Evolutionary conservation across 2,888 invertebrate species (phyloP).

Genomic region (Synanthedon tipuliformis): DNA sequence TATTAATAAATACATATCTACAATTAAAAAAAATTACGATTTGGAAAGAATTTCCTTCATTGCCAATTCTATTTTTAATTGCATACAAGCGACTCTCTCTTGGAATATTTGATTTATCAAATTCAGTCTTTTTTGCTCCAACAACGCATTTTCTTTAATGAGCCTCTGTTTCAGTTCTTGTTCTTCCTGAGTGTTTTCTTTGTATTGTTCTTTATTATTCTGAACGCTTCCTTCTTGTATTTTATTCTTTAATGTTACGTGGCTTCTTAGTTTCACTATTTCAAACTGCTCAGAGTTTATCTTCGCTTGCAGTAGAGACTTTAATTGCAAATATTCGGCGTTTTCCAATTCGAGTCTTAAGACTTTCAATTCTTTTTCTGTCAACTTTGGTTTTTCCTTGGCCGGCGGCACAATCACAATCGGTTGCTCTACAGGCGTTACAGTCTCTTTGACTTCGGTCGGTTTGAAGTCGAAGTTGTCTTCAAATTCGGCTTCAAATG

Average conservation of each 20-base stretch:
- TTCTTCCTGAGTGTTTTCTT: slow-evolving; percentile 44
- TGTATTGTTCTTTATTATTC: slow-evolving; percentile 41
- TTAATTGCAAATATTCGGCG: slow-evolving; percentile 74
- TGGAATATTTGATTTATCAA: slow-evolving; percentile 78
- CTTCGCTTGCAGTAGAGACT: slow-evolving; percentile 75
- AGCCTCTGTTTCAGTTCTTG: slow-evolving; percentile 49
- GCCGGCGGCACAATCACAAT: slow-evolving; percentile 25
- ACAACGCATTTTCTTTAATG: slow-evolving; percentile 73
- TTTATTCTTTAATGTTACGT: slow-evolving; percentile 61
- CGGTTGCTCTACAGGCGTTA: slow-evolving; percentile 23
- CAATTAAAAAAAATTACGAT: slow-evolving; percentile 21
- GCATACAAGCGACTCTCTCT: slow-evolving; percentile 77
- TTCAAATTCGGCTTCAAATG: slow-evolving; percentile 11
- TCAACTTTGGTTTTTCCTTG: slow-evolving; percentile 61
- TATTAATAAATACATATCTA: slow-evolving; percentile 7
- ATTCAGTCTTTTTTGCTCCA: slow-evolving; percentile 76
- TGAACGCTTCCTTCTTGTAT: slow-evolving; percentile 35
- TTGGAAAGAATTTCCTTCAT: slow-evolving; percentile 68
- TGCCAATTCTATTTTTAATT: slow-evolving; percentile 77
- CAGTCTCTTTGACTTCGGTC: slow-evolving; percentile 22
- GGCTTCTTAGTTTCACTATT: slow-evolving; percentile 73
- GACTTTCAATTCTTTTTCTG: slow-evolving; percentile 69
- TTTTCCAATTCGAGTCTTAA: slow-evolving; percentile 75
- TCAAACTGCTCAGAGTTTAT: slow-evolving; percentile 81
- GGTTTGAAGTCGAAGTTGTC: slow-evolving; percentile 33